phyloP scores from a whole-genome alignment of 2,888 invertebrate genomes.

The Steinernema carpocapsae region DNA sequence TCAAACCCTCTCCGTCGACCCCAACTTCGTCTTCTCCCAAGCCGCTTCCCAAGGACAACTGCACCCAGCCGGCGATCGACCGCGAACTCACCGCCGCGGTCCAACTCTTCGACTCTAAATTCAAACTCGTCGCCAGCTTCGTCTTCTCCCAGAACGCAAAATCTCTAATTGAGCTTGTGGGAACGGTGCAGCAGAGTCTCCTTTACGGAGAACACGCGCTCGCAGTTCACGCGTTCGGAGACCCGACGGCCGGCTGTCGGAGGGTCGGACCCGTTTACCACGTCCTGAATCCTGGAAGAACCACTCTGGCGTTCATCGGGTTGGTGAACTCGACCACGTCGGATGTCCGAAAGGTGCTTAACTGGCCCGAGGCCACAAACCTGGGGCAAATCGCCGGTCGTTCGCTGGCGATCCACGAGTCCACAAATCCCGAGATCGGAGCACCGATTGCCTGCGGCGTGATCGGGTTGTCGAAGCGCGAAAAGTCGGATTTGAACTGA shows the following conservation, averaged over 20 bases:
- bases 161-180: constrained; percentile 8
- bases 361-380: constrained; percentile 13
- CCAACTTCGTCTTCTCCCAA: background rate
- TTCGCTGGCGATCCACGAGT: constrained; percentile 13
- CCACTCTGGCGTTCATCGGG: constrained; percentile 7
- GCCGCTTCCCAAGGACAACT: background rate
- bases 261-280: constrained; percentile 31
- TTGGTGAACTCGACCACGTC: background rate
- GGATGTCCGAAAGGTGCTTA: constrained; percentile 6
- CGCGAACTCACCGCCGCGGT: constrained; percentile 28
- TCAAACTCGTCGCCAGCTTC: constrained; percentile 26
- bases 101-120: constrained; percentile 13
- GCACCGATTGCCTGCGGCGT: constrained; percentile 9
- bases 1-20: background rate
- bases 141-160: constrained; percentile 17
- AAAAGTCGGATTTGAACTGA: background rate
- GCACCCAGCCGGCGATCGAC: background rate
- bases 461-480: constrained; percentile 21
- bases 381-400: constrained; percentile 17
- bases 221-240: constrained; percentile 36
- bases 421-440: background rate
- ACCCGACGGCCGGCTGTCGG: constrained; percentile 39
- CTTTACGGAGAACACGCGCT: constrained; percentile 3
- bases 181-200: background rate
- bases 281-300: background rate